Evolutionary conservation across 2,888 invertebrate genomes (phyloP), one percentile per base, ranked within the genome.

Genomic region (Uropetala carovei): DNA sequence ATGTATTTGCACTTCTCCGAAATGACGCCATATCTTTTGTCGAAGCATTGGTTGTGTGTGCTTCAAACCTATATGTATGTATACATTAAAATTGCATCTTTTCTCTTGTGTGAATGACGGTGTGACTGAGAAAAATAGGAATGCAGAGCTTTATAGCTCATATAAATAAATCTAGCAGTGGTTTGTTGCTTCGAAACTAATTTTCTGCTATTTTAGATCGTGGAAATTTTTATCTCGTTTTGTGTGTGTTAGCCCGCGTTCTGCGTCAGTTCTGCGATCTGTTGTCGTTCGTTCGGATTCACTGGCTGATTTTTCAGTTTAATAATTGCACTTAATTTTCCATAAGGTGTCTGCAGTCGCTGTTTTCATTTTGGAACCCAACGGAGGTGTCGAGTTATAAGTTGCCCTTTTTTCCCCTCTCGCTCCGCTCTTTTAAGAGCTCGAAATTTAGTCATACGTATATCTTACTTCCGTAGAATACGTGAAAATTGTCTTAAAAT

Each of bases 191-290:
- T 22, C 22, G 75, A 75, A 75, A 75, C 75, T 75, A 75, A 27
- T 75, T 75, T 75, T 75, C 75, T 75, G 75, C 75, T 13, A 75
- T 27, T 75, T 75, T 75, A 75, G 75, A 75, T 75, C 75, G 22
- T 75, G 27, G 27, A 75, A 27, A 75, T 75, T 75, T 75, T 22
- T 22, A 22, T 27, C 75, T 22, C 75, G 22, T 75, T 27, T 75
- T 75, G 22, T 68, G 18, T 22, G 75, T 22, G 16, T 75, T 8
- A 22, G 27, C 5, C 11, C 27, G 22, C 27, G 10, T n/a, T 68
- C 18, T 22, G 13, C 22, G 75, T 75, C 27, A 27, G 22, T n/a
- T 16, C 43, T 43, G 43, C 43, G 22, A 22, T 11, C 13, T 8
- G 0, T 75, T 60, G 27, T 22, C 11, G 18, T 75, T 18, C 68